Evolutionary conservation across 2,797 vertebrate genomes (phyloP), one percentile per base, ranked within the genome.

Genomic region (Gobio occitaniae): DNA sequence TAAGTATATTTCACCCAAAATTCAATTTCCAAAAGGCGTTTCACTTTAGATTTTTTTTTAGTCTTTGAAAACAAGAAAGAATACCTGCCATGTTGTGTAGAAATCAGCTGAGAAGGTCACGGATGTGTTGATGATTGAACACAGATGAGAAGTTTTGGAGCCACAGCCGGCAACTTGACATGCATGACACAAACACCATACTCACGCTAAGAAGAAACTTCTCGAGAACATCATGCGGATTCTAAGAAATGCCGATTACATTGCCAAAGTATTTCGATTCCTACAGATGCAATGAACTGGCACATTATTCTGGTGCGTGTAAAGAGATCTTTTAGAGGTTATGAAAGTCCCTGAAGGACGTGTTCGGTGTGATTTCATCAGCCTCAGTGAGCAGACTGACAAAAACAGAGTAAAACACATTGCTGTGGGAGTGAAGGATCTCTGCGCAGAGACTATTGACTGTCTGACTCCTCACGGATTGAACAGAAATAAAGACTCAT

Each of bases 61-160:
- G 17, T 38, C 2, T 83, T 50, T 66, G 59, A 75, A 75, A 13
- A 17, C 13, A 6, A 15, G 11, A 59, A 65, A 15, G 15, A 50
- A 54, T 17, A 29, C 15, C 19, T 6, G 56, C 3, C 12, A 63
- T 52, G 47, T 52, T 38, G 41, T 74, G 54, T 38, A 50, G 41
- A 41, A 83, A 63, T 74, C 69, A 41, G 47, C 59, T 66, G 29
- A 17, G 38, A 13, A 32, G 80, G 56, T 36, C 69, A 65, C 15
- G 11, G 56, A 75, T 38, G 29, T 66, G 19, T 65, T 25, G 5
- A 38, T 12, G 52, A 82, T 48, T 52, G 70, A 83, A 74, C 19
- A 75, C 81, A 83, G 81, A n/a, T 65, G 70, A 74, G 80, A 63
- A n/a, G 25, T 82, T 63, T 63, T 12, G 11, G 17, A 72, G 48